Conservation (phyloP, 2,888 invertebrate species). For the Mactromeris polynyma region DNA sequence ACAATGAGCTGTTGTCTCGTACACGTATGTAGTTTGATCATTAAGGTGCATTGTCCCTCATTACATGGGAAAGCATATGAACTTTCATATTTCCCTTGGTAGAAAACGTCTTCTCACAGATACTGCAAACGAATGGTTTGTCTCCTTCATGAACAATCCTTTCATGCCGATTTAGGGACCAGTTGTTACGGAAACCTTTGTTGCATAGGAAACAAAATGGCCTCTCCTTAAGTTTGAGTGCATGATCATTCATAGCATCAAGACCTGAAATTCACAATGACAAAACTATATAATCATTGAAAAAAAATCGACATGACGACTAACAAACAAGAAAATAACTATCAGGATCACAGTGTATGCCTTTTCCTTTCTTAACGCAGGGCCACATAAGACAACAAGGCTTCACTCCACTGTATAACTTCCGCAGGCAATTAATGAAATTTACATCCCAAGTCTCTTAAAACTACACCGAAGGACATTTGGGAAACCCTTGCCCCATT, state of each 20-base stretch:
- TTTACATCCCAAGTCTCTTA: too few species aligned
- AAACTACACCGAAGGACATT: too few species aligned
- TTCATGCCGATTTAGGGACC: slow-evolving; percentile 38
- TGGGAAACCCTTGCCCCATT: too few species aligned
- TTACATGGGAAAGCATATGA: slow-evolving; percentile 3
- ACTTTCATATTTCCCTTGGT: slow-evolving; percentile 50
- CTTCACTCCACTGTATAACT: too few species aligned
- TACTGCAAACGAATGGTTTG: slow-evolving; percentile 31
- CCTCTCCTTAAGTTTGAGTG: not conserved
- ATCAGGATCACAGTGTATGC: too few species aligned
- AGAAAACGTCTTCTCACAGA: slow-evolving; percentile 36
- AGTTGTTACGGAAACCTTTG: slow-evolving; percentile 31
- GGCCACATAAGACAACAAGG: too few species aligned
- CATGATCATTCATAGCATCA: not conserved
- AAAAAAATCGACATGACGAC: too few species aligned
- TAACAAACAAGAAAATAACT: too few species aligned
- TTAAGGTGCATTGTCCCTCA: not conserved
- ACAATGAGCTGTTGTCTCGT: too few species aligned
- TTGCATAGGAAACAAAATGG: slow-evolving; percentile 24
- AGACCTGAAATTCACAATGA: slow-evolving; percentile 5
- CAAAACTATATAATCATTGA: not conserved
- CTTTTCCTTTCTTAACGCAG: too few species aligned
- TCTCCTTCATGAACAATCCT: slow-evolving; percentile 47
- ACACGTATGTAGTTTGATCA: not conserved
- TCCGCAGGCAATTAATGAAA: too few species aligned